phyloP scores from a whole-genome alignment of 2,888 invertebrate species.

The Melanargia galathea region DNA sequence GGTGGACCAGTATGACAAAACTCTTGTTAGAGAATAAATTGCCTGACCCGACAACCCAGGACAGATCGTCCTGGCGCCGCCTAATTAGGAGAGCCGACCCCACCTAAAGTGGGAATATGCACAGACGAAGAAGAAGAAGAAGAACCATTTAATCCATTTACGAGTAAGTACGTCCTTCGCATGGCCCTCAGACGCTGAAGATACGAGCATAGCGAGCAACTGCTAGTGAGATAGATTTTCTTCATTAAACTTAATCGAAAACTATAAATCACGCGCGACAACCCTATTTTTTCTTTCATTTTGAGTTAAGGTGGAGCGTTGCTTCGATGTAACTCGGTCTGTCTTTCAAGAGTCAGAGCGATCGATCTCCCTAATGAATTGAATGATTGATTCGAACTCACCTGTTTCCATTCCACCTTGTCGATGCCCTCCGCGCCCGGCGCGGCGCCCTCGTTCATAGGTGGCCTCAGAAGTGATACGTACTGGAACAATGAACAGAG shows the following conservation, averaged over 20 bases:
- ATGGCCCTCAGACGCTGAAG: background rate
- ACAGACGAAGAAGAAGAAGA: no score
- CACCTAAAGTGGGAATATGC: no score
- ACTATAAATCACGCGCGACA: background rate
- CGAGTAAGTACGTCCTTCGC: background rate
- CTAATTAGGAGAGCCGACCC: no score
- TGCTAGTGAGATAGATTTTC: background rate
- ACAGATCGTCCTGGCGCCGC: no score
- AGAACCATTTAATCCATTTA: no score
- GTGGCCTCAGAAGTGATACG: constrained; percentile 92
- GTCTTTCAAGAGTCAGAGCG: constrained; percentile 17
- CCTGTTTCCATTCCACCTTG: constrained; percentile 96
- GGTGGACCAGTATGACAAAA: no score
- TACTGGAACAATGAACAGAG: constrained; percentile 84
- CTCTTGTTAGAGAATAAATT: no score
- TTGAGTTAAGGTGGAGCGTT: background rate
- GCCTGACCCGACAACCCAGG: no score
- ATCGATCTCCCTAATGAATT: constrained; percentile 40
- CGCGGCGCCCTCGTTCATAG: constrained; percentile 85
- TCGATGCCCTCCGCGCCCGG: constrained; percentile 87
- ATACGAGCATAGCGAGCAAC: background rate
- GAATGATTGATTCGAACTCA: constrained; percentile 60
- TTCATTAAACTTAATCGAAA: background rate
- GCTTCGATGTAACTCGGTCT: constrained; percentile 2
- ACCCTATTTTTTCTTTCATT: background rate